Conservation (phyloP, 2,888 invertebrate genomes). For the Empis livida region DNA sequence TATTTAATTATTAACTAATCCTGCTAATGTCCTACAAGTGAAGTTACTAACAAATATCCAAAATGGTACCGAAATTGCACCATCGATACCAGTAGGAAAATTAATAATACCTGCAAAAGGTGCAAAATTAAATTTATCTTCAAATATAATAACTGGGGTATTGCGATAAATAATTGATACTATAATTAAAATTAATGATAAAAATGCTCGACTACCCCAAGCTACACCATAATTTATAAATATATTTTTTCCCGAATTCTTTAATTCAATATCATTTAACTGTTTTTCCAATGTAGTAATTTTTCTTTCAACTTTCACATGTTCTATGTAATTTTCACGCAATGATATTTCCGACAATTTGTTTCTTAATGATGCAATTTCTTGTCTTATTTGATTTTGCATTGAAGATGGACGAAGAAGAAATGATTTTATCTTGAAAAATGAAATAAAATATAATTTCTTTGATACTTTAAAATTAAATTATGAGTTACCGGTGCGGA, state of each 20-base stretch:
- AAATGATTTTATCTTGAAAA: neutral
- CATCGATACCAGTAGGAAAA: slow-evolving; percentile 38
- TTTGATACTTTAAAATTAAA: neutral
- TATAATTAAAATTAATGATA: slow-evolving; percentile 28
- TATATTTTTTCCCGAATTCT: neutral
- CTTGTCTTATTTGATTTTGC: neutral
- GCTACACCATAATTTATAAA: slow-evolving; percentile 10
- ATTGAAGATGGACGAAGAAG: neutral
- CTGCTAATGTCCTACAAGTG: slow-evolving; percentile 16
- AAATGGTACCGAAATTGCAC: slow-evolving; percentile 40
- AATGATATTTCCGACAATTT: slow-evolving; percentile 3
- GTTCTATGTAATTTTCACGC: slow-evolving; percentile 5
- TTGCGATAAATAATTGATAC: slow-evolving; percentile 36
- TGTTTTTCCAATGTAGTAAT: slow-evolving; percentile 2
- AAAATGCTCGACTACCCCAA: slow-evolving; percentile 32
- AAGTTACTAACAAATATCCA: slow-evolving; percentile 40
- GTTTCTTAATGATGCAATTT: neutral
- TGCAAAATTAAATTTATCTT: slow-evolving; percentile 33
- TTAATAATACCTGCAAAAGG: slow-evolving; percentile 38
- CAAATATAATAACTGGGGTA: slow-evolving; percentile 36
- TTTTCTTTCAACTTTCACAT: slow-evolving; percentile 7
- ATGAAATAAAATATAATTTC: neutral
- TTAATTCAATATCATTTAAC: neutral
- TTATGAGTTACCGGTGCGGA: neutral
- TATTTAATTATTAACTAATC: neutral